These are phyloP conservation scores for Coregonus sp. DNA, from an alignment of 2,797 vertebrate genomes.

Conservation along the genomic window DNA sequence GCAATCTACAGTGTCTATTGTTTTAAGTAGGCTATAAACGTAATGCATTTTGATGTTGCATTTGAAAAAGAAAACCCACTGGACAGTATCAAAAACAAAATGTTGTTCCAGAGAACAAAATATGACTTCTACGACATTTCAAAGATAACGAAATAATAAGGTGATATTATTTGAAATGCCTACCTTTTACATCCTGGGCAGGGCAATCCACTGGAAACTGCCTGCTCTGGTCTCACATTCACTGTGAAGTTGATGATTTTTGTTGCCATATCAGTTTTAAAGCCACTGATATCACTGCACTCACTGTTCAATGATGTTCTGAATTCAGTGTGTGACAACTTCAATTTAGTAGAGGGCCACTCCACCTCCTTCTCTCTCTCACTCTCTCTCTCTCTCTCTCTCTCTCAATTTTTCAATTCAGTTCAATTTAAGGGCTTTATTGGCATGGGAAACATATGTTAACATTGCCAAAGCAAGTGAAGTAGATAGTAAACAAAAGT, in stretches of 20 bases:
- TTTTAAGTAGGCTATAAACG: background rate
- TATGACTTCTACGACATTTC: background rate
- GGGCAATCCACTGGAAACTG: constrained; percentile 73
- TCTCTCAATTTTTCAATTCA: background rate
- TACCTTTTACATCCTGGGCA: constrained; percentile 79
- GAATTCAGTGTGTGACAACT: constrained; percentile 26
- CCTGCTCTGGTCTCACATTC: constrained; percentile 76
- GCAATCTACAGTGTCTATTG: background rate
- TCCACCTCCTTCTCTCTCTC: constrained; percentile 22
- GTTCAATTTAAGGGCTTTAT: too few relatives aligned
- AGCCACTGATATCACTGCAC: constrained; percentile 24
- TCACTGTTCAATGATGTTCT: constrained; percentile 28
- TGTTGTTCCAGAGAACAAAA: too few relatives aligned
- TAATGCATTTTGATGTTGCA: background rate
- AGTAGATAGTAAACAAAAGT: too few relatives aligned
- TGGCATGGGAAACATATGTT: too few relatives aligned
- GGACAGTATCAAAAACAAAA: background rate
- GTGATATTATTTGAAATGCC: background rate
- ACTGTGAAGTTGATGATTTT: constrained; percentile 79
- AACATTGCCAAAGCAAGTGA: too few relatives aligned
- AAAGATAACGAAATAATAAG: background rate
- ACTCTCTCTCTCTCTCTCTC: constrained; percentile 1
- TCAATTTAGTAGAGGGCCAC: constrained; percentile 26
- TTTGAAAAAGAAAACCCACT: background rate
- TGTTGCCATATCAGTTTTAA: constrained; percentile 63